phyloP scores from a whole-genome alignment of 2,888 invertebrate genomes.

The Helleia helle region DNA sequence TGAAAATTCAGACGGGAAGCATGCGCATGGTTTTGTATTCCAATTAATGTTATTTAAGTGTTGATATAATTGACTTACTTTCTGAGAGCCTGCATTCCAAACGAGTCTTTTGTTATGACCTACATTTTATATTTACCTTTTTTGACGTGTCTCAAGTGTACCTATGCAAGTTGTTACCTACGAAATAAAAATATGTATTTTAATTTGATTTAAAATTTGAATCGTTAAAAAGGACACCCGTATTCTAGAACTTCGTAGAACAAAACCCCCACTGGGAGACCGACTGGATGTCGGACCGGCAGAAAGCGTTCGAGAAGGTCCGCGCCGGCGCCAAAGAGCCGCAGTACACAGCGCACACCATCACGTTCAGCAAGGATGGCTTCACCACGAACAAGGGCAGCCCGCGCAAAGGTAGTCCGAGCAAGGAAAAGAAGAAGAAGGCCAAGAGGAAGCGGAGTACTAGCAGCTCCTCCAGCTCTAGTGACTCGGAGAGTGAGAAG shows the following conservation, averaged over 20 bases:
- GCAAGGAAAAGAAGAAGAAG: constrained; percentile 72
- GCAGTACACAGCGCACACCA: constrained; percentile 57
- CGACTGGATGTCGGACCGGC: constrained; percentile 88
- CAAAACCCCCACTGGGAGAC: constrained; percentile 92
- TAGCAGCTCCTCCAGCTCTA: constrained; percentile 40
- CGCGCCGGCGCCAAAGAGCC: constrained; percentile 33
- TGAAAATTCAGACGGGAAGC: too few relatives aligned
- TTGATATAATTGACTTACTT: too few relatives aligned
- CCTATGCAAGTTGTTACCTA: too few relatives aligned
- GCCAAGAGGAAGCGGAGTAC: constrained; percentile 31
- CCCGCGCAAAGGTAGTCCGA: constrained; percentile 20
- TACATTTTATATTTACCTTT: too few relatives aligned
- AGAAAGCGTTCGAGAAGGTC: constrained; percentile 77
- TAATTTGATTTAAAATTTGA: too few relatives aligned
- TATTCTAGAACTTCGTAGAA: constrained; percentile 81
- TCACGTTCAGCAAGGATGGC: constrained; percentile 63
- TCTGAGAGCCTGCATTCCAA: too few relatives aligned
- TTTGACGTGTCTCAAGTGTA: too few relatives aligned
- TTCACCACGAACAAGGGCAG: constrained; percentile 46
- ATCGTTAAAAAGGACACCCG: too few relatives aligned
- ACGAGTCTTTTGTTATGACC: too few relatives aligned
- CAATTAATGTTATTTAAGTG: too few relatives aligned
- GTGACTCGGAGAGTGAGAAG: constrained; percentile 34
- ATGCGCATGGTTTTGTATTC: too few relatives aligned
- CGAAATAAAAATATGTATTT: too few relatives aligned